Percentiles rank a stretch among this genome's conserved stretches.
Evolutionary conservation across 2,113 vertebrate species (phyloP).

Genomic region (Myodes glareolus): DNA sequence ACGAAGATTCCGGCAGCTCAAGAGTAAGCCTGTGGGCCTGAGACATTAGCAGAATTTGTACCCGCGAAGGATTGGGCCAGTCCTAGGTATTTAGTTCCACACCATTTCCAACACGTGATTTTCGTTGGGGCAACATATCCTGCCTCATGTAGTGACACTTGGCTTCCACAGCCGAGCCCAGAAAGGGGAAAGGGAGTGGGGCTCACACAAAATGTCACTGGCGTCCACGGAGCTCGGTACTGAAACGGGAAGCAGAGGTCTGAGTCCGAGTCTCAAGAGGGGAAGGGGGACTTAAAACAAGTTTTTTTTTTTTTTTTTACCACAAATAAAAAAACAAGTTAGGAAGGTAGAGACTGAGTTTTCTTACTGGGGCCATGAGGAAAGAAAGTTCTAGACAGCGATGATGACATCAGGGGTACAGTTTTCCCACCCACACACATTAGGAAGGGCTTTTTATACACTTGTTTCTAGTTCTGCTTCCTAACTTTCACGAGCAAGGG

Average conservation of each 20-base stretch:
- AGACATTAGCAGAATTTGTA: neutral
- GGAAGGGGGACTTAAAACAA: constrained; percentile 25
- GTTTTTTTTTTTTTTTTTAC: no score
- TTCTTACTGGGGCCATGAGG: constrained; percentile 8
- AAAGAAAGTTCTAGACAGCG: neutral
- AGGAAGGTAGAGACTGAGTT: neutral
- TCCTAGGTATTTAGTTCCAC: neutral
- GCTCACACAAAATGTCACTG: constrained; percentile 34
- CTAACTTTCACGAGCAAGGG: neutral
- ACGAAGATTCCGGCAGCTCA: neutral
- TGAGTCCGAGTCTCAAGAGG: neutral
- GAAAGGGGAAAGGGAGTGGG: neutral
- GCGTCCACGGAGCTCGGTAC: neutral
- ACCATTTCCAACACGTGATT: neutral
- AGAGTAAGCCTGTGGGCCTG: neutral
- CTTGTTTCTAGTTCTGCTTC: neutral
- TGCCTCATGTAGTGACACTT: neutral
- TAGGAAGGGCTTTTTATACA: neutral
- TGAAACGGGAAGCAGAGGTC: neutral
- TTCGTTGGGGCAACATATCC: neutral
- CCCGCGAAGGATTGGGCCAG: neutral
- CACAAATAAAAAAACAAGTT: neutral
- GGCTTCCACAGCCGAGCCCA: neutral
- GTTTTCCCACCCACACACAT: neutral
- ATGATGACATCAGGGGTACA: neutral